Conservation (phyloP, 2,113 vertebrate species). For the Nipponia nippon region DNA sequence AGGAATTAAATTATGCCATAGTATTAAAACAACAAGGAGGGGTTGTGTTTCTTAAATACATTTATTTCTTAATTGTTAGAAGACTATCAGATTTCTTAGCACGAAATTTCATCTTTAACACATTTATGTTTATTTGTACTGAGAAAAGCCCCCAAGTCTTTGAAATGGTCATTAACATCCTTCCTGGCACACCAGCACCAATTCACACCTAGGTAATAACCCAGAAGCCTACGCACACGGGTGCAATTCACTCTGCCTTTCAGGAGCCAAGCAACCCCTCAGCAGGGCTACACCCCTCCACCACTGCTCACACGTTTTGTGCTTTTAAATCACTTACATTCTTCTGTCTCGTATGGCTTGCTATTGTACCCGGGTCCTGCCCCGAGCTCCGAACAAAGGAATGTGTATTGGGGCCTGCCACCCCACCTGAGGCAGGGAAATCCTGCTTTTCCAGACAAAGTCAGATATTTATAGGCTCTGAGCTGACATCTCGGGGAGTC, state of each 20-base stretch:
- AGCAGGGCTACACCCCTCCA: background rate
- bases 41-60: background rate
- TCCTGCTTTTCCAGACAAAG: background rate
- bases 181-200: background rate
- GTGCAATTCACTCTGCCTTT: background rate
- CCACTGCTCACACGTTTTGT: background rate
- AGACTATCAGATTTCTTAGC: background rate
- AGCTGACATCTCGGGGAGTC: background rate
- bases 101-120: background rate
- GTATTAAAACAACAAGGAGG: background rate
- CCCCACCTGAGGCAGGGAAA: background rate
- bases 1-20: background rate
- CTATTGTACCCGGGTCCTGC: background rate
- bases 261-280: background rate
- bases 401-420: background rate
- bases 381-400: accelerated
- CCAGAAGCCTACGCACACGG: background rate
- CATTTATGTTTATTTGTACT: background rate
- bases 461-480: background rate
- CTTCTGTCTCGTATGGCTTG: background rate
- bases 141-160: background rate
- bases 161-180: conserved; percentile 10
- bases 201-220: background rate
- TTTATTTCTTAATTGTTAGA: background rate
- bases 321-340: background rate